Percentiles rank a stretch among this genome's conserved stretches.
phyloP scores from a whole-genome alignment of 2,888 invertebrate genomes.

The Tenthredo mesomela region DNA sequence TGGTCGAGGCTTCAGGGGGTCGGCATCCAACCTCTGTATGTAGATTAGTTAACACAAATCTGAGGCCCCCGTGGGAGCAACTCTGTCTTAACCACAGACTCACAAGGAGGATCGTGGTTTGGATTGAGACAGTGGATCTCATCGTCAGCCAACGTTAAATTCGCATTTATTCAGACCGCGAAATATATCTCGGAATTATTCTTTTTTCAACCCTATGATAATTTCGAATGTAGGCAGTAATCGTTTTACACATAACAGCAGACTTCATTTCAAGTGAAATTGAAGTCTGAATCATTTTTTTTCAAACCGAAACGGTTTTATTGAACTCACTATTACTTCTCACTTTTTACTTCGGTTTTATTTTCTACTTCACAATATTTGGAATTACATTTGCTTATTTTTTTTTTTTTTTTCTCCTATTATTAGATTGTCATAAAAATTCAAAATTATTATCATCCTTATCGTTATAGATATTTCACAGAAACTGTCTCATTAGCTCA shows the following conservation, averaged over 20 bases:
- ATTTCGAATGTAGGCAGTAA: not conserved
- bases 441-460: constrained; percentile 1
- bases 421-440: not conserved
- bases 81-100: constrained; percentile 40
- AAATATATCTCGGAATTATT: not conserved
- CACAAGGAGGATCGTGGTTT: constrained; percentile 3
- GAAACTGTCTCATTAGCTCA: not conserved
- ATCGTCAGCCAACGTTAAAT: not conserved
- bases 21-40: constrained; percentile 40
- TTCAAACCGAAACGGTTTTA: not conserved
- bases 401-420: not conserved
- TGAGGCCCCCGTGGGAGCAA: constrained; percentile 45
- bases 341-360: not conserved
- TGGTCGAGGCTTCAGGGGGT: constrained; percentile 51
- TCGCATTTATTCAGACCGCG: not conserved
- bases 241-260: not conserved
- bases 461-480: not conserved
- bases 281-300: not conserved
- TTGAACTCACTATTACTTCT: not conserved
- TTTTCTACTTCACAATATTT: not conserved
- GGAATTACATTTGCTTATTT: not conserved
- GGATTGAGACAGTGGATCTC: constrained; percentile 11
- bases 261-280: not conserved
- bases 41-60: constrained; percentile 53
- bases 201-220: not conserved